Conservation (phyloP, 2,113 vertebrate species). For the Propithecus coquereli region DNA sequence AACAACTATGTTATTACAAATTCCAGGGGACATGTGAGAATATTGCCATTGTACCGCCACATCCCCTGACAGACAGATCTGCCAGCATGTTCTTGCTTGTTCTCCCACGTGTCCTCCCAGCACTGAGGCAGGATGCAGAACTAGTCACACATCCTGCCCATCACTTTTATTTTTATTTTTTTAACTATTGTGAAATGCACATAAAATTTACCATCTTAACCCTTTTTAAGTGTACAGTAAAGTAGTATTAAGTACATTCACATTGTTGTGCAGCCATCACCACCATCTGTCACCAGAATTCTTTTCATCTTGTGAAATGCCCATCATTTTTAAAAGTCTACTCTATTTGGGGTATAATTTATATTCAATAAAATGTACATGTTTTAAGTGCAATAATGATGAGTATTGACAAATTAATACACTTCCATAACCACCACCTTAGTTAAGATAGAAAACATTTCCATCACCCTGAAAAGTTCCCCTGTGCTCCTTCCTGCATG, state of each 20-base stretch:
- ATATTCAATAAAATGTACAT: not conserved
- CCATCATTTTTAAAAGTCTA: not conserved
- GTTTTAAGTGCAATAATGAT: not conserved
- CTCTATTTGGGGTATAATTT: not conserved
- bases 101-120: not conserved
- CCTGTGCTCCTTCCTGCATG: not conserved
- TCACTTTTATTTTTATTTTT: not conserved
- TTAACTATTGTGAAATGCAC: not conserved
- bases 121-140: not conserved
- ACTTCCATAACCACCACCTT: not conserved
- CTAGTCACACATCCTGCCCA: not conserved
- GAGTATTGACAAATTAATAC: not conserved
- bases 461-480: too few species aligned
- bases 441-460: not conserved
- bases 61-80: conserved; percentile 48
- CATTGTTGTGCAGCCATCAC: rapidly evolving
- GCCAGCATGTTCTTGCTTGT: rapidly evolving
- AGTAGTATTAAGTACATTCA: not conserved
- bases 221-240: not conserved
- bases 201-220: not conserved
- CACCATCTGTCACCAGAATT: not conserved
- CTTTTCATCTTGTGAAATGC: not conserved
- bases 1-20: conserved; percentile 92
- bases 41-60: conserved; percentile 90
- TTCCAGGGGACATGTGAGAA: conserved; percentile 90